These are phyloP conservation scores for Phasianus colchicus DNA, from an alignment of 2,113 vertebrate genomes.

Conservation along the genomic window DNA sequence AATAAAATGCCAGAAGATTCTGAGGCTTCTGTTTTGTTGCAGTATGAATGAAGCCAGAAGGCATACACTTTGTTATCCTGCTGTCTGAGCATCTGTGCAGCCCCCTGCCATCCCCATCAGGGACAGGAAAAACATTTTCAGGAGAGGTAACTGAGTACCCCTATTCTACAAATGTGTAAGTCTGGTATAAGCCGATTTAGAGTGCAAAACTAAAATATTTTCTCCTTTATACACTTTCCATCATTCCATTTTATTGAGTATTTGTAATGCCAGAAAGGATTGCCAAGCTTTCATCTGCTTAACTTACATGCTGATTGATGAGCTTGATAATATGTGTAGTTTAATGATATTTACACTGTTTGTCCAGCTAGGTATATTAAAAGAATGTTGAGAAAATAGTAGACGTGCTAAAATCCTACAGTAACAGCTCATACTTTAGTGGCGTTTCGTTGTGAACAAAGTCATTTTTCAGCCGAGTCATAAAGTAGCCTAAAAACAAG, in stretches of 20 bases:
- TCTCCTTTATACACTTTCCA: constrained; percentile 15
- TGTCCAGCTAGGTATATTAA: constrained; percentile 34
- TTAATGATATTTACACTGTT: constrained; percentile 61
- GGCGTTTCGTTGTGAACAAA: constrained; percentile 75
- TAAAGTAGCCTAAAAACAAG: constrained; percentile 80
- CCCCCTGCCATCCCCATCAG: not conserved
- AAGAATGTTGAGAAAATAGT: constrained; percentile 46
- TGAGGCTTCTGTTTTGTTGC: not conserved
- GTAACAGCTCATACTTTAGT: constrained; percentile 76
- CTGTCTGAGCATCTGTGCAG: not conserved
- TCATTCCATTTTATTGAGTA: constrained; percentile 43
- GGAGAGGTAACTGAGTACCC: not conserved
- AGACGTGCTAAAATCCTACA: constrained; percentile 62
- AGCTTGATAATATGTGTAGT: constrained; percentile 44
- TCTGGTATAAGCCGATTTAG: constrained; percentile 42
- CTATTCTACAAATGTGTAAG: constrained; percentile 8
- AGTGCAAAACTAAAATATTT: constrained; percentile 55
- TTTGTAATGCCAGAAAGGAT: constrained; percentile 51
- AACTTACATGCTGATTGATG: constrained; percentile 30
- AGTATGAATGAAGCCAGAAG: not conserved
- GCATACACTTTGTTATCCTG: not conserved
- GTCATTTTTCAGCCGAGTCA: constrained; percentile 80
- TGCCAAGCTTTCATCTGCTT: constrained; percentile 41
- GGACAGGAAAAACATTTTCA: constrained; percentile 17
- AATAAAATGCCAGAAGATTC: not conserved